phyloP scores from a whole-genome alignment of 1,140 invertebrate species.

The Atopsyche davidsoni region DNA sequence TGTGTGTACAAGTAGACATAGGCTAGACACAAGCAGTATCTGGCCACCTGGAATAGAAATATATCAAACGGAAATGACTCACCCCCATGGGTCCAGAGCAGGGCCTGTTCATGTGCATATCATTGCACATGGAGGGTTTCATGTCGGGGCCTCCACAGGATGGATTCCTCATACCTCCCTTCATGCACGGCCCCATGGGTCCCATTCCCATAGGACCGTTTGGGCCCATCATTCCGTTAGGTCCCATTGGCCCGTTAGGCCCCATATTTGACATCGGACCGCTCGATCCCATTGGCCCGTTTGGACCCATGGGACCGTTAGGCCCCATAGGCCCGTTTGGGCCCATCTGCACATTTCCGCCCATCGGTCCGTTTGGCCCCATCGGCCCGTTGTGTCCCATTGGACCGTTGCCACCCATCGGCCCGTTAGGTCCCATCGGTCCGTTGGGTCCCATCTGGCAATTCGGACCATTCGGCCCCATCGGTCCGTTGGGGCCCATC shows the following conservation, averaged over 20 bases:
- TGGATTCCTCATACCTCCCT: conserved; percentile 41
- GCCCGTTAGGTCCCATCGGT: conserved; percentile 39
- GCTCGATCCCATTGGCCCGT: conserved; percentile 37
- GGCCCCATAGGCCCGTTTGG: conserved; percentile 41
- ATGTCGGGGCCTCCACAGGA: conserved; percentile 46
- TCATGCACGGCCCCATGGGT: conserved; percentile 47
- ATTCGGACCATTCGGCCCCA: conserved; percentile 50
- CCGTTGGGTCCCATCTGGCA: conserved; percentile 46
- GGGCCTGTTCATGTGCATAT: conserved; percentile 47
- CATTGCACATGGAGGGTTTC: conserved; percentile 45
- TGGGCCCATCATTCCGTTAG: conserved; percentile 47
- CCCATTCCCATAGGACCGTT: conserved; percentile 48
- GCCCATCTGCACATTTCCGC: conserved; percentile 30
- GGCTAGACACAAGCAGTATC: too few species aligned
- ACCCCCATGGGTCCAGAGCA: conserved; percentile 48
- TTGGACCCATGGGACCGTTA: conserved; percentile 43
- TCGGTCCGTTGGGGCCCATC: conserved; percentile 42
- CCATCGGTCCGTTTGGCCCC: conserved; percentile 37
- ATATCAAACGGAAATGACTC: conserved; percentile 29
- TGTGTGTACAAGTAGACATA: too few species aligned
- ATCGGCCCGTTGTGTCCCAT: conserved; percentile 33
- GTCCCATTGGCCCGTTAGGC: conserved; percentile 44
- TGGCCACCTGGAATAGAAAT: too few species aligned
- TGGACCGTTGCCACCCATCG: conserved; percentile 31
- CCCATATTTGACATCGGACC: conserved; percentile 36